These are phyloP conservation scores for Ostrea denselamellosa DNA, from an alignment of 1,140 invertebrate genomes.

Conservation along the genomic window DNA sequence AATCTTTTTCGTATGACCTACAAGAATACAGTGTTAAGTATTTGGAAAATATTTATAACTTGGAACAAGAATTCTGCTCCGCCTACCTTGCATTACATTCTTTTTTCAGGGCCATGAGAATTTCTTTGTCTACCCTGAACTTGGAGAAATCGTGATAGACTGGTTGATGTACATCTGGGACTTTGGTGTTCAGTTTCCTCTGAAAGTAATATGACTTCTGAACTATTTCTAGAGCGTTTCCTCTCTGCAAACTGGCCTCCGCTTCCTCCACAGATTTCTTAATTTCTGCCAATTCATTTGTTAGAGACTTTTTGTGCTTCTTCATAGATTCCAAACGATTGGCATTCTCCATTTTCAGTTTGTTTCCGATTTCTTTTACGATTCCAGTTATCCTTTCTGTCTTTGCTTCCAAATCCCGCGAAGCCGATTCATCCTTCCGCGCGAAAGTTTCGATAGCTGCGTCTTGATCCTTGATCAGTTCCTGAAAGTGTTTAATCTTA, in stretches of 20 bases:
- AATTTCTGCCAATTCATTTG: background rate
- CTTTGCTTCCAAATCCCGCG: background rate
- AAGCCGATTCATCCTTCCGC: background rate
- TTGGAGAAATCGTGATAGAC: background rate
- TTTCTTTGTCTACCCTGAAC: background rate
- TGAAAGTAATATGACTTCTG: background rate
- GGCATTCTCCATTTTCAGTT: background rate
- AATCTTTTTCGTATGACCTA: background rate
- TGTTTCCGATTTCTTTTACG: background rate
- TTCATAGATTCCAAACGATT: background rate
- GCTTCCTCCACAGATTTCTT: background rate
- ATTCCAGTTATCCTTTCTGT: background rate
- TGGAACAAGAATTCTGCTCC: background rate
- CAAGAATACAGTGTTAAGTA: background rate
- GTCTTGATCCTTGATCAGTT: background rate
- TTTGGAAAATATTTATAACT: background rate
- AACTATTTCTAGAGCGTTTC: background rate
- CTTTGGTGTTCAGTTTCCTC: background rate
- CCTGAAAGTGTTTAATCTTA: conserved; percentile 5
- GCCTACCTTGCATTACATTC: conserved; percentile 21
- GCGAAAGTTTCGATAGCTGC: background rate
- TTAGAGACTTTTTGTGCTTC: background rate
- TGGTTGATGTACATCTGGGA: background rate
- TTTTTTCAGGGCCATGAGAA: background rate
- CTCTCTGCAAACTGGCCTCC: background rate